These are phyloP conservation scores for Drosophila carrolli DNA, from an alignment of 1,140 invertebrate genomes.

Conservation along the genomic window DNA sequence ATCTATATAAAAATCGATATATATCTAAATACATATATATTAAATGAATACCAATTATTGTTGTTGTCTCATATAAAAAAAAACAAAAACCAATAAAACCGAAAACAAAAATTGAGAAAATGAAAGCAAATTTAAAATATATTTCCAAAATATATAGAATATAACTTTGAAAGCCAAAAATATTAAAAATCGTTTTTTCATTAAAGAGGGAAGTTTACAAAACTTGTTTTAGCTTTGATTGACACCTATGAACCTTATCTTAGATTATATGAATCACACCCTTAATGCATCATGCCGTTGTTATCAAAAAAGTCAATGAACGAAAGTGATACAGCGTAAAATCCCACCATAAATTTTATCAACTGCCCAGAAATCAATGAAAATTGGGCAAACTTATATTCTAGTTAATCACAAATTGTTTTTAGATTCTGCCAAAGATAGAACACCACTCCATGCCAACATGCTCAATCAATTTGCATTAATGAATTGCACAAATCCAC, in stretches of 20 bases:
- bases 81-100: slow-evolving; percentile 23
- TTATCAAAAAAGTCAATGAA: neutral
- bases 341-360: slow-evolving; percentile 4
- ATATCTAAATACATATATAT: slow-evolving; percentile 67
- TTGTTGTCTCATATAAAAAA: slow-evolving; percentile 74
- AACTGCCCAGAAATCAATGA: neutral
- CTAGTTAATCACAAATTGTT: slow-evolving; percentile 5
- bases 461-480: slow-evolving; percentile 46
- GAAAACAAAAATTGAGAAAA: slow-evolving; percentile 38
- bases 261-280: neutral
- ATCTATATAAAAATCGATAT: slow-evolving; percentile 51
- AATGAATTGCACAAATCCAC: slow-evolving; percentile 19
- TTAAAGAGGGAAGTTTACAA: neutral
- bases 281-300: slow-evolving; percentile 6
- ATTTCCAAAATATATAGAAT: slow-evolving; percentile 70
- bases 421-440: slow-evolving; percentile 8
- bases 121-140: slow-evolving; percentile 60
- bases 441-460: slow-evolving; percentile 31
- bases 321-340: neutral
- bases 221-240: neutral
- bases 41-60: slow-evolving; percentile 81
- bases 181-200: slow-evolving; percentile 7
- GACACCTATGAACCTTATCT: slow-evolving; percentile 1
- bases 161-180: slow-evolving; percentile 77
- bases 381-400: neutral